Evolutionary conservation across 2,888 invertebrate species (phyloP).

Genomic region (Aporophyla nigra): DNA sequence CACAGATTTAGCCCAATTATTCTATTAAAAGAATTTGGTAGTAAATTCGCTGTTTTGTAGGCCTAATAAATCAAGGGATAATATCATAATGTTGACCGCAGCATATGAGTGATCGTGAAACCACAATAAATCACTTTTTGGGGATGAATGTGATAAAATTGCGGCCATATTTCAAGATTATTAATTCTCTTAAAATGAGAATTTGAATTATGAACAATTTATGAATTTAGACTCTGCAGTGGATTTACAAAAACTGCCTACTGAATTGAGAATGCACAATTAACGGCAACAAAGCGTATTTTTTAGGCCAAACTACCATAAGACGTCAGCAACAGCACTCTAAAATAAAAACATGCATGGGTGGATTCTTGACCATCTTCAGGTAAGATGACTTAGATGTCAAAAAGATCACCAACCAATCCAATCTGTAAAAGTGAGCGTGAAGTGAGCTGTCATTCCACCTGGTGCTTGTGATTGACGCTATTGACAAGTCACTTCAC

Average conservation of each 20-base stretch:
- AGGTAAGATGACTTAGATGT: not conserved
- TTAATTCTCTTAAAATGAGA: conserved; percentile 47
- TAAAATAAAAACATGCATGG: not conserved
- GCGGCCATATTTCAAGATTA: conserved; percentile 58
- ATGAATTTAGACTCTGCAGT: conserved; percentile 39
- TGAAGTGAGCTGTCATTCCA: not conserved
- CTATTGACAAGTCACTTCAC: not conserved
- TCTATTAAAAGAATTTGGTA: conserved; percentile 45
- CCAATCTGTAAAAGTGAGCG: not conserved
- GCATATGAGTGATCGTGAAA: conserved; percentile 45
- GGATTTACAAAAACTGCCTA: conserved; percentile 8
- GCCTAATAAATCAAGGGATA: conserved; percentile 55
- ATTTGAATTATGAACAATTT: conserved; percentile 20
- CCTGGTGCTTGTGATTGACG: no score
- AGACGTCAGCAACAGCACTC: not conserved
- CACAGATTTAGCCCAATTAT: conserved; percentile 34
- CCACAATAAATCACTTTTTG: conserved; percentile 55
- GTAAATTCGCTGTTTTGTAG: conserved; percentile 29
- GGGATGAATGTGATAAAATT: conserved; percentile 61
- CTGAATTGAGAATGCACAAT: not conserved
- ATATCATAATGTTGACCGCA: conserved; percentile 27
- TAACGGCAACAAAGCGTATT: not conserved
- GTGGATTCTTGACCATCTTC: not conserved
- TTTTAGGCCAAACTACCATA: not conserved
- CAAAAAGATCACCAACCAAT: no score